Conservation (phyloP, 2,797 vertebrate genomes). For the Sebastes itinus region DNA sequence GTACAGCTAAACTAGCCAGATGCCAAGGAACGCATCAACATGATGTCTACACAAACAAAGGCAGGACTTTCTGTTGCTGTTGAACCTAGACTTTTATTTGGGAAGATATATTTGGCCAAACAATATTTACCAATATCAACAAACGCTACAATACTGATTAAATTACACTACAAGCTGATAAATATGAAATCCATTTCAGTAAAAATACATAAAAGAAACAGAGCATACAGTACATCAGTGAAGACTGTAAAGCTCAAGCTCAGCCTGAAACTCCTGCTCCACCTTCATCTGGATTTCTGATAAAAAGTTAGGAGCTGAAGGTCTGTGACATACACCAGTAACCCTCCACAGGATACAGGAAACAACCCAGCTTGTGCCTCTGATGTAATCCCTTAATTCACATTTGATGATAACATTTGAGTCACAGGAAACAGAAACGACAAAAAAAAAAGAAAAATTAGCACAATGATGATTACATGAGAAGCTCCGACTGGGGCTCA, state of each 20-base stretch:
- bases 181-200: slow-evolving; percentile 27
- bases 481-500: slow-evolving; percentile 9
- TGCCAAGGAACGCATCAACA: background rate
- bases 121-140: slow-evolving; percentile 40
- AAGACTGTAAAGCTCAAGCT: slow-evolving; percentile 18
- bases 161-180: slow-evolving; percentile 51
- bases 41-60: background rate
- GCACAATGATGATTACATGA: slow-evolving; percentile 27
- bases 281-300: slow-evolving; percentile 9
- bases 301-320: background rate
- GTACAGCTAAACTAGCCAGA: background rate
- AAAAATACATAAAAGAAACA: slow-evolving; percentile 43
- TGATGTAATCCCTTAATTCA: slow-evolving; percentile 3
- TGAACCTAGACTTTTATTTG: slow-evolving; percentile 58
- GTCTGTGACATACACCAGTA: background rate
- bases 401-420: background rate
- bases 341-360: background rate
- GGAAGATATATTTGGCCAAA: slow-evolving; percentile 44
- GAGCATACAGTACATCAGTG: slow-evolving; percentile 17
- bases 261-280: slow-evolving; percentile 19
- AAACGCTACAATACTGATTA: slow-evolving; percentile 48
- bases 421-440: background rate
- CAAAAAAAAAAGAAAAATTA: background rate
- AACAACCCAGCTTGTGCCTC: slow-evolving; percentile 5
- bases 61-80: background rate